These are phyloP conservation scores for Phasia obesa DNA, from an alignment of 2,888 invertebrate species.

Conservation along the genomic window DNA sequence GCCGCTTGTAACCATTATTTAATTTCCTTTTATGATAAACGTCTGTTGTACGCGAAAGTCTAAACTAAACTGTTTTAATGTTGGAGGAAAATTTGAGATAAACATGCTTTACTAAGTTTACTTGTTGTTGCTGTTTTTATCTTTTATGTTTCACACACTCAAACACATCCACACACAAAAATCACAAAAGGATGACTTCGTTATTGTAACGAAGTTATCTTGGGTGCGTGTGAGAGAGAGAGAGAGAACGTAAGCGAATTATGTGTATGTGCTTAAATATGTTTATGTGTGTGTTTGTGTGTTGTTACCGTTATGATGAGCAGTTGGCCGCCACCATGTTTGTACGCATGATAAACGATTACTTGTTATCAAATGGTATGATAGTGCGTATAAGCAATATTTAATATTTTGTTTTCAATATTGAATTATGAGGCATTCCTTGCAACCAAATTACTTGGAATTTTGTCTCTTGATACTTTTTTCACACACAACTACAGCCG, in stretches of 20 bases:
- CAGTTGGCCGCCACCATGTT: constrained; percentile 6
- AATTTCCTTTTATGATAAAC: constrained; percentile 17
- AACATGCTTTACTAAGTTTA: constrained; percentile 48
- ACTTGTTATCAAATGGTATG: constrained; percentile 54
- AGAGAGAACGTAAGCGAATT: background rate
- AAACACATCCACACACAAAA: background rate
- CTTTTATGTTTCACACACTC: constrained; percentile 1
- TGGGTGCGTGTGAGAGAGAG: constrained; percentile 36
- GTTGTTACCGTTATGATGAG: constrained; percentile 35
- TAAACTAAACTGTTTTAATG: constrained; percentile 58
- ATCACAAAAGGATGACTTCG: constrained; percentile 54
- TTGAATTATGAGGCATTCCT: constrained; percentile 22
- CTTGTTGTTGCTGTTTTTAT: constrained; percentile 36
- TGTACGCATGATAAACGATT: constrained; percentile 56
- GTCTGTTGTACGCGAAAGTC: constrained; percentile 63
- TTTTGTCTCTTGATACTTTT: too few relatives aligned
- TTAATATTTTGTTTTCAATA: background rate
- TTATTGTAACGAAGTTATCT: constrained; percentile 47
- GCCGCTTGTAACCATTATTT: constrained; percentile 47
- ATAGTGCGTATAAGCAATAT: constrained; percentile 67
- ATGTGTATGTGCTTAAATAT: background rate
- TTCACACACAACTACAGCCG: too few relatives aligned
- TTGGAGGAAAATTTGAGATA: constrained; percentile 57
- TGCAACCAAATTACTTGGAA: background rate
- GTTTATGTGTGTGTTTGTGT: background rate